phyloP scores from a whole-genome alignment of 2,888 invertebrate genomes.

The Nomada flava region DNA sequence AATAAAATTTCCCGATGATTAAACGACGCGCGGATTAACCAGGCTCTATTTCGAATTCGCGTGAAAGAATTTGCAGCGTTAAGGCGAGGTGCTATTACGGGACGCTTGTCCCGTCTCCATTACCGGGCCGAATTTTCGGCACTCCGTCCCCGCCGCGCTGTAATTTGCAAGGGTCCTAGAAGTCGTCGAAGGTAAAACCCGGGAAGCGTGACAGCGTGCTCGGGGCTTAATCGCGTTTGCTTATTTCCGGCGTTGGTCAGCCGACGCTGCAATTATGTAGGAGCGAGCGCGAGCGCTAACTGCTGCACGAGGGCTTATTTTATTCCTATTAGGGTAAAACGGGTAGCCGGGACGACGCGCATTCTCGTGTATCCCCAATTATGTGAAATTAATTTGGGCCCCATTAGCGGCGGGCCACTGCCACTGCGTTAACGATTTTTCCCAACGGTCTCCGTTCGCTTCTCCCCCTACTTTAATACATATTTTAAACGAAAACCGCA shows the following conservation, averaged over 20 bases:
- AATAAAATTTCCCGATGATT: not conserved
- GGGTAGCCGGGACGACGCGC: slow-evolving; percentile 74
- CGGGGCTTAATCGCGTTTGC: slow-evolving; percentile 81
- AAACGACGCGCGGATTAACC: not conserved
- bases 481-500: slow-evolving; percentile 9
- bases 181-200: slow-evolving; percentile 62
- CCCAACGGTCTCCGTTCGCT: slow-evolving; percentile 52
- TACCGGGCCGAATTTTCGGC: slow-evolving; percentile 51
- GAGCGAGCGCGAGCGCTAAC: slow-evolving; percentile 56
- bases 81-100: slow-evolving; percentile 4
- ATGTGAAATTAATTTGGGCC: slow-evolving; percentile 83
- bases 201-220: slow-evolving; percentile 79
- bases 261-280: slow-evolving; percentile 75
- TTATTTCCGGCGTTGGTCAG: slow-evolving; percentile 80
- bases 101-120: slow-evolving; percentile 17
- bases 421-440: slow-evolving; percentile 79
- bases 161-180: slow-evolving; percentile 60
- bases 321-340: slow-evolving; percentile 83
- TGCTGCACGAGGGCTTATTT: slow-evolving; percentile 79
- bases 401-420: slow-evolving; percentile 79
- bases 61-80: slow-evolving; percentile 34
- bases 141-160: slow-evolving; percentile 16
- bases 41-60: not conserved
- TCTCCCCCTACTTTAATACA: not conserved
- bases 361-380: slow-evolving; percentile 77